Evolutionary conservation across 2,888 invertebrate genomes (phyloP), one percentile per base, ranked within the genome.

Genomic region (Diadegma fenestrale): DNA sequence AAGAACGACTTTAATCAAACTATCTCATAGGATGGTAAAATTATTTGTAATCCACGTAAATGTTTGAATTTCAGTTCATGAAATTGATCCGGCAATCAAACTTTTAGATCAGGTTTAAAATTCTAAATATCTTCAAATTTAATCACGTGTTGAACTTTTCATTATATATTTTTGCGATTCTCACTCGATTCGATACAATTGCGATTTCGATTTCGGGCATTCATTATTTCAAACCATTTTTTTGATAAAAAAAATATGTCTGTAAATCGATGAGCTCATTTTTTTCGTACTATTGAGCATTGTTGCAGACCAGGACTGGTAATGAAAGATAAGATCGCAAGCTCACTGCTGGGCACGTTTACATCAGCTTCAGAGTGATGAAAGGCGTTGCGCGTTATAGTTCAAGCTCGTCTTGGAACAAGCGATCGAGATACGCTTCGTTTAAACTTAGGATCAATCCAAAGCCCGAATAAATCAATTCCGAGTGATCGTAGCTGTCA

Each of bases 391-490:
- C n/a, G n/a, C n/a, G n/a, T 0, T 1, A 8, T 51, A 22, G 43
- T 30, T 58, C 17, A 30, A 64, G 19, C 41, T 26, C n/a, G 71
- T 72, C n/a, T 71, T 61, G 61, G 41, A 45, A 22, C 6, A 22
- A 69, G 76, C n/a, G 69, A 45, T 30, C 26, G 63, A n/a, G 75
- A 63, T 73, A 76, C 19, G 64, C 17, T n/a, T 64, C 64, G 79
- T 51, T 80, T 79, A 83, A 80, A 84, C 69, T 80, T 54, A 64
- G 71, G 80, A 84, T 84, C 80, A 80, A 80, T 80, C 75, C 54
- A 69, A 66, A 43, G n/a, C 51, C 37, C 69, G 84, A 76, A 84
- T 84, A 84, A 84, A 84, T 84, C 83, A 84, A 84, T 84, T 84
- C 76, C 41, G 12, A 45, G 45, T 76, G 76, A 71, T 69, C 71